phyloP scores from a whole-genome alignment of 1,140 invertebrate genomes.

The Pseudobourletiella spinata region DNA sequence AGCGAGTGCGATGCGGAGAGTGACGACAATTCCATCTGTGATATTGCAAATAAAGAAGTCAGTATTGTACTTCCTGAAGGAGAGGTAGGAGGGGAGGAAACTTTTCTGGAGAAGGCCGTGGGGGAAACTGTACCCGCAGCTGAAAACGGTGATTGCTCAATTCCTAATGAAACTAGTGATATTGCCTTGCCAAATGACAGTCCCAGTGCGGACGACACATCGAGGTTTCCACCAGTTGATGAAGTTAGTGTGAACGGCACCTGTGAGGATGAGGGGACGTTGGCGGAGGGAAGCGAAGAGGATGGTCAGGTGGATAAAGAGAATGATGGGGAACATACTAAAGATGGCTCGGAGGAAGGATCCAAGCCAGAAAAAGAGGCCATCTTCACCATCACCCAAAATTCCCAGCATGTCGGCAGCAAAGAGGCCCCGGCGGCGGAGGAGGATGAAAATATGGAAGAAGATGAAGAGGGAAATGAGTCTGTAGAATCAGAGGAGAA shows the following conservation, averaged over 20 bases:
- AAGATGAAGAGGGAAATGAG: constrained; percentile 9
- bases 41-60: constrained; percentile 13
- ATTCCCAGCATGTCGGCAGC: background rate
- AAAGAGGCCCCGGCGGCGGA: constrained; percentile 14
- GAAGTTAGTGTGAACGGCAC: background rate
- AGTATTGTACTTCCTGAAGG: constrained; percentile 9
- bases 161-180: constrained; percentile 20
- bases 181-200: constrained; percentile 18
- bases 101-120: background rate
- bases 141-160: constrained; percentile 25
- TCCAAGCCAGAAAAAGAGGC: background rate
- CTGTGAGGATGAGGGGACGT: background rate
- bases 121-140: too few species aligned
- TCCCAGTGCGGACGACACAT: background rate
- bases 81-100: constrained; percentile 11
- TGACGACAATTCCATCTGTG: constrained; percentile 21
- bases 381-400: constrained; percentile 9
- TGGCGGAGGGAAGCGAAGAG: background rate
- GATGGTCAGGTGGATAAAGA: background rate
- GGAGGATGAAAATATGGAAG: constrained; percentile 10
- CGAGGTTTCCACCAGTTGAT: too few species aligned
- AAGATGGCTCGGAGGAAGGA: background rate
- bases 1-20: constrained; percentile 6
- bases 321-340: background rate
- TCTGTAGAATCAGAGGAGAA: constrained; percentile 23